A percentile compares a stretch with the other conserved stretches of the same genome.
phyloP scores from a whole-genome alignment of 1,140 invertebrate genomes.

The Aricia agestis region DNA sequence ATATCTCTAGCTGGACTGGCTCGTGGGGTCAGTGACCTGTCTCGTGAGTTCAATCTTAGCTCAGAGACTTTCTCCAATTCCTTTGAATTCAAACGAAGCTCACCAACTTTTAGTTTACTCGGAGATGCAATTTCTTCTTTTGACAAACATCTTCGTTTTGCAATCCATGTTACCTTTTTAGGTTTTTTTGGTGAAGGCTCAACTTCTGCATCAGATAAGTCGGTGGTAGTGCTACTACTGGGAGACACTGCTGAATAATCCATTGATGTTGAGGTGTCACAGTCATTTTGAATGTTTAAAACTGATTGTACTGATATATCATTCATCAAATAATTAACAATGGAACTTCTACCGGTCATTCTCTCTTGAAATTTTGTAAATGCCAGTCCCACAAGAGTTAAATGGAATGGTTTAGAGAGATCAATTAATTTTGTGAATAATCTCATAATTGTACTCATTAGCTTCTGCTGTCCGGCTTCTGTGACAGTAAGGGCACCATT shows the following conservation, averaged over 20 bases:
- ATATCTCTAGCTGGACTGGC: slow-evolving; percentile 67
- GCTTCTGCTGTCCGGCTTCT: slow-evolving; percentile 78
- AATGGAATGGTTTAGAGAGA: slow-evolving; percentile 83
- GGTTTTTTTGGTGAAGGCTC: slow-evolving; percentile 85
- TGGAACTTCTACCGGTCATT: slow-evolving; percentile 79
- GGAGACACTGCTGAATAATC: slow-evolving; percentile 76
- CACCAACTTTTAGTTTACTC: slow-evolving; percentile 79
- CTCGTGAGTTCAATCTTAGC: slow-evolving; percentile 67
- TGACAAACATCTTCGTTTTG: slow-evolving; percentile 63
- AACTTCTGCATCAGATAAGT: slow-evolving; percentile 77
- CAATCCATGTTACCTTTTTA: slow-evolving; percentile 66
- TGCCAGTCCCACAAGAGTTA: slow-evolving; percentile 85
- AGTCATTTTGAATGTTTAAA: slow-evolving; percentile 77
- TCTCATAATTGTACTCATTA: slow-evolving; percentile 83
- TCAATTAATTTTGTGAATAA: slow-evolving; percentile 85
- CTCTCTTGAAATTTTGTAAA: slow-evolving; percentile 87
- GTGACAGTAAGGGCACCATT: slow-evolving; percentile 73
- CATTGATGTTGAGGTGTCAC: slow-evolving; percentile 74
- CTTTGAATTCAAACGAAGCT: slow-evolving; percentile 77
- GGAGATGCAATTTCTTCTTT: slow-evolving; percentile 77
- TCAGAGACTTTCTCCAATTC: slow-evolving; percentile 74
- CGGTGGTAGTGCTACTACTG: slow-evolving; percentile 76
- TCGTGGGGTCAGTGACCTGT: slow-evolving; percentile 68
- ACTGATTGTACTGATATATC: slow-evolving; percentile 84
- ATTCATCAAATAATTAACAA: slow-evolving; percentile 83